Base-by-base conservation (phyloP, 2,888 invertebrate genomes). In the Eudemis profundana region DNA sequence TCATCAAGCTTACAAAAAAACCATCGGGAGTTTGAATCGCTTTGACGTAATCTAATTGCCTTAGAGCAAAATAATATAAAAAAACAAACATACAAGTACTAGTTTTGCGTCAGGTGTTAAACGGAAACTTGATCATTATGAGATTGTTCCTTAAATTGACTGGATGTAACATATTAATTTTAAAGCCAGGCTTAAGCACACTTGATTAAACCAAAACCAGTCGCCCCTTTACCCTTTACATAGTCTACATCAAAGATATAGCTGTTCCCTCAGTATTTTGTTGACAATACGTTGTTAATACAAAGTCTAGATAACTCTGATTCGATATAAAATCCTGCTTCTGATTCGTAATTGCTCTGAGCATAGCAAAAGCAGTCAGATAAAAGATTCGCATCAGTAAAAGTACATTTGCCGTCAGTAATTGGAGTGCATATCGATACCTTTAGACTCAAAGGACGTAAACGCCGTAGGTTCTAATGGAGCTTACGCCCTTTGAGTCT, bases 131-230 rank as follows among this genome's bases (percentile, higher is more conserved):
- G 3, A 33, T 29, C 15, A 8, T 42, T 14, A 33, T 12, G n/a
- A 40, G 27, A 29, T 42, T n/a, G 47, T 40, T 15, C 21, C 40
- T 15, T 15, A 29, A 17, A 19, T 14, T 5, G 27, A 40, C 38
- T 38, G 7, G 27, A 14, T 12, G 10, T 23, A n/a, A 38, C 33
- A n/a, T 53, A 63, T 63, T 57, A 44, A 63, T 63, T 57, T 57
- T 63, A 50, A 63, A 57, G 63, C 40, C 49, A 8, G 14, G 46
- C 54, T 47, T 56, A 40, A 47, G n/a, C 33, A 40, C 56, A 57
- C 47, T 63, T 50, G 47, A 63, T 49, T 63, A 56, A 56, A 49
- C 47, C 49, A 40, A 56, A 54, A 62, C 54, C 23, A 47, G 38
- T 38, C 46, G 29, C 40, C 47, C 38, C 12, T 47, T 54, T 47